Percentiles rank a stretch among this genome's conserved stretches.
Evolutionary conservation across 2,888 invertebrate genomes (phyloP).

Genomic region (Gryllus longicercus): DNA sequence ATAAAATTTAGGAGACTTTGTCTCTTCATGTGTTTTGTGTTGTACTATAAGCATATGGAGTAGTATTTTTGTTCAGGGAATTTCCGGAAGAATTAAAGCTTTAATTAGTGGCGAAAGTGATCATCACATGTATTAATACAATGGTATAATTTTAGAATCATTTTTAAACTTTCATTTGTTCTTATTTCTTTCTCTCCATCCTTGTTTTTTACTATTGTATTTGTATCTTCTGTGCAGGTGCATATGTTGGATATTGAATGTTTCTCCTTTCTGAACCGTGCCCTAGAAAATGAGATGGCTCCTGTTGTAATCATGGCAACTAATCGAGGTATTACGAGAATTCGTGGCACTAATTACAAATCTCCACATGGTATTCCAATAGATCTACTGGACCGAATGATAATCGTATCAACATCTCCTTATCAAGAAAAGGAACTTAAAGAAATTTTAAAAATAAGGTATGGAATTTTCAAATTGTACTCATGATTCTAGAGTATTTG

Average conservation of each 20-base stretch:
- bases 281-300: slow-evolving; percentile 94
- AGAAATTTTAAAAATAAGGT: slow-evolving; percentile 86
- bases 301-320: slow-evolving; percentile 99
- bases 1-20: too few species aligned
- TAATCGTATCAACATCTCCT: slow-evolving; percentile 87
- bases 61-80: too few species aligned
- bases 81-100: too few species aligned
- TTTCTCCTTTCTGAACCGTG: slow-evolving; percentile 96
- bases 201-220: background rate
- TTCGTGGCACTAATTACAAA: slow-evolving; percentile 88
- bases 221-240: slow-evolving; percentile 52
- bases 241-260: slow-evolving; percentile 99
- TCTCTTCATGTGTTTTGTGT: too few species aligned
- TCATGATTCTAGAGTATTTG: too few species aligned
- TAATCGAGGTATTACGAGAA: slow-evolving; percentile 89
- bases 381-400: slow-evolving; percentile 91
- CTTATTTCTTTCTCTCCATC: background rate
- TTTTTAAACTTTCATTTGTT: too few species aligned
- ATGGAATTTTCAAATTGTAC: background rate
- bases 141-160: too few species aligned
- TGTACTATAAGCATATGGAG: too few species aligned
- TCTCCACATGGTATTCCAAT: slow-evolving; percentile 97
- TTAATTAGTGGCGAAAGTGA: too few species aligned
- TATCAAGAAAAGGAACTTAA: slow-evolving; percentile 85
- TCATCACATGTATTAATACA: too few species aligned